Evolutionary conservation across 1,140 invertebrate genomes (phyloP).

Genomic region (Drosophila erecta): DNA sequence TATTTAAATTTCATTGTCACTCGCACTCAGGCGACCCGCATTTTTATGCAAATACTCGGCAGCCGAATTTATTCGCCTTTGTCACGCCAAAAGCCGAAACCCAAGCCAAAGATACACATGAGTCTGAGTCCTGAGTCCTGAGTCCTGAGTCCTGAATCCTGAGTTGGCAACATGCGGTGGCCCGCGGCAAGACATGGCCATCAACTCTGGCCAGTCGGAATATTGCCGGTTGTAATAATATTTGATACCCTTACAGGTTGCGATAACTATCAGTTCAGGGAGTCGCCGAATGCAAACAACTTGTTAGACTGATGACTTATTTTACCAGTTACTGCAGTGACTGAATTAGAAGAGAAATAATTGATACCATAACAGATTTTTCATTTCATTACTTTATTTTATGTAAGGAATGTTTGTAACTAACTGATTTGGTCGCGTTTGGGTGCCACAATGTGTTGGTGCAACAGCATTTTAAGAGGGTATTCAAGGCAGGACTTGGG

Average conservation of each 20-base stretch:
- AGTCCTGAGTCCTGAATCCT: constrained; percentile 1
- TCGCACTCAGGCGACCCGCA: constrained; percentile 62
- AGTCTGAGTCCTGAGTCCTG: not conserved
- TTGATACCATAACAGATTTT: too few relatives aligned
- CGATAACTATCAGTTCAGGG: not conserved
- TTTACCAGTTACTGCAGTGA: too few relatives aligned
- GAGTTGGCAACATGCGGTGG: constrained; percentile 33
- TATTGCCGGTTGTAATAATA: constrained; percentile 73
- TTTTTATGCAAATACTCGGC: constrained; percentile 77
- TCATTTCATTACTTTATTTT: too few relatives aligned
- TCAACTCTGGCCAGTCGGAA: constrained; percentile 59
- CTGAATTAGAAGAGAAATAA: too few relatives aligned
- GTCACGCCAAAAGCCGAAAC: constrained; percentile 61
- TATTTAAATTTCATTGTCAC: constrained; percentile 84
- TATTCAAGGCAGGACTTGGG: constrained; percentile 15
- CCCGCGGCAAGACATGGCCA: constrained; percentile 44
- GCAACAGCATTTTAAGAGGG: constrained; percentile 2
- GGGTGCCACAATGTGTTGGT: too few relatives aligned
- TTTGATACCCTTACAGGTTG: constrained; percentile 44
- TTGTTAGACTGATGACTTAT: too few relatives aligned
- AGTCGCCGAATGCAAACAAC: too few relatives aligned
- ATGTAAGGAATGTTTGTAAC: not conserved
- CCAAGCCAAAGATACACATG: constrained; percentile 26
- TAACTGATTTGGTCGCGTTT: too few relatives aligned
- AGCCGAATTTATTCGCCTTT: constrained; percentile 78